These are phyloP conservation scores for Phania funesta DNA, from an alignment of 2,888 invertebrate species.

Conservation along the genomic window DNA sequence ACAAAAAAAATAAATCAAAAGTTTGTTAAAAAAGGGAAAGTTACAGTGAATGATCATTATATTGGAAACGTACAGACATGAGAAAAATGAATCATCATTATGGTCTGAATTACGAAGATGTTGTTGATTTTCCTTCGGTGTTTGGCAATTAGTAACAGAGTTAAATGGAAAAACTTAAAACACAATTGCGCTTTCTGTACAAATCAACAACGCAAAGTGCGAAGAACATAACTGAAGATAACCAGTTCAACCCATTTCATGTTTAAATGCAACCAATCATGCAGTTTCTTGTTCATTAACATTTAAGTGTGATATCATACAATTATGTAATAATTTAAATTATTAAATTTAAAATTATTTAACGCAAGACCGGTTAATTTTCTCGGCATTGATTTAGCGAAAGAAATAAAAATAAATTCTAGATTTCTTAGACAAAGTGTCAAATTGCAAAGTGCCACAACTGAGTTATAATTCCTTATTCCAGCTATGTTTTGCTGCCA, in stretches of 20 bases:
- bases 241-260: neutral
- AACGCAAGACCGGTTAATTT: neutral
- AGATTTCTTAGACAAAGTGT: too few species aligned
- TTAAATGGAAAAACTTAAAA: constrained; percentile 8
- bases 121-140: constrained; percentile 17
- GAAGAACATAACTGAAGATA: constrained; percentile 20
- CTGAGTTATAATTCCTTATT: too few species aligned
- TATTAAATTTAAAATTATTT: neutral
- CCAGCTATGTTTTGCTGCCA: too few species aligned
- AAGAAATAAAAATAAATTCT: too few species aligned
- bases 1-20: neutral
- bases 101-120: constrained; percentile 5
- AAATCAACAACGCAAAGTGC: neutral
- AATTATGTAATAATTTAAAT: constrained; percentile 44
- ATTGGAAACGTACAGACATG: neutral
- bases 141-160: constrained; percentile 53
- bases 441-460: too few species aligned
- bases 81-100: constrained; percentile 14
- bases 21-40: constrained; percentile 60
- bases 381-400: too few species aligned
- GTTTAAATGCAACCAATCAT: constrained; percentile 1
- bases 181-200: neutral
- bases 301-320: constrained; percentile 16
- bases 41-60: constrained; percentile 42
- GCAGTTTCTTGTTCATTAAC: constrained; percentile 1